Evolutionary conservation across 2,888 invertebrate genomes (phyloP).

Genomic region (Nyleta sp.): DNA sequence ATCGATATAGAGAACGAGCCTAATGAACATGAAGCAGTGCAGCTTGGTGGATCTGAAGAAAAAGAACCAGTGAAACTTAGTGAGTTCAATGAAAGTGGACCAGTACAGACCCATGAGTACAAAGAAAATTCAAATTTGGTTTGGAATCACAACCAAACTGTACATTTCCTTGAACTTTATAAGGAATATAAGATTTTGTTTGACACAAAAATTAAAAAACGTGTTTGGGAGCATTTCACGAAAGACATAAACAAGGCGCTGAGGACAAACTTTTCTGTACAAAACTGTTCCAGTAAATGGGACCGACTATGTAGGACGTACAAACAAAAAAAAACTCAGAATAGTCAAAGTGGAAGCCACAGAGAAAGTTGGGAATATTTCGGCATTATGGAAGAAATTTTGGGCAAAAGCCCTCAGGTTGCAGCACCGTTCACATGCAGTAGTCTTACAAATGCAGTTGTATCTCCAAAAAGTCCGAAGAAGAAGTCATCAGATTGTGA

Average conservation of each 20-base stretch:
- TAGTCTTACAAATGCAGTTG: not conserved
- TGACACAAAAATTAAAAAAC: conserved; percentile 22
- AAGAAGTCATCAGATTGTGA: not conserved
- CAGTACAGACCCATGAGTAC: not conserved
- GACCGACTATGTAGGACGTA: conserved; percentile 12
- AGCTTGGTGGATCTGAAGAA: not conserved
- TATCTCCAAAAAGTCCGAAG: conserved; percentile 1
- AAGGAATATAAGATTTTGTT: conserved; percentile 21
- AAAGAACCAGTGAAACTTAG: too few species aligned
- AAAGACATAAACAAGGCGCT: conserved; percentile 10
- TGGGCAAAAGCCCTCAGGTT: conserved; percentile 1
- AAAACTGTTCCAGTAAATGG: conserved; percentile 34
- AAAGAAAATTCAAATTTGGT: conserved; percentile 10
- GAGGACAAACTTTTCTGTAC: conserved; percentile 23
- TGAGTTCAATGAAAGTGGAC: too few species aligned
- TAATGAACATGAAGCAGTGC: not conserved
- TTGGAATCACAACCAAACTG: conserved; percentile 24
- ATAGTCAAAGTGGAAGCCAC: conserved; percentile 1
- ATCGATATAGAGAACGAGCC: too few species aligned
- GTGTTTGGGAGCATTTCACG: conserved; percentile 23
- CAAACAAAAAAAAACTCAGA: conserved; percentile 4
- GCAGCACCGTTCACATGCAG: not conserved
- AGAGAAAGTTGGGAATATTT: conserved; percentile 17
- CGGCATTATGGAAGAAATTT: not conserved
- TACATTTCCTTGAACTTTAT: conserved; percentile 29